Conservation (phyloP, 2,797 vertebrate genomes). For the Clarias fuscus region DNA sequence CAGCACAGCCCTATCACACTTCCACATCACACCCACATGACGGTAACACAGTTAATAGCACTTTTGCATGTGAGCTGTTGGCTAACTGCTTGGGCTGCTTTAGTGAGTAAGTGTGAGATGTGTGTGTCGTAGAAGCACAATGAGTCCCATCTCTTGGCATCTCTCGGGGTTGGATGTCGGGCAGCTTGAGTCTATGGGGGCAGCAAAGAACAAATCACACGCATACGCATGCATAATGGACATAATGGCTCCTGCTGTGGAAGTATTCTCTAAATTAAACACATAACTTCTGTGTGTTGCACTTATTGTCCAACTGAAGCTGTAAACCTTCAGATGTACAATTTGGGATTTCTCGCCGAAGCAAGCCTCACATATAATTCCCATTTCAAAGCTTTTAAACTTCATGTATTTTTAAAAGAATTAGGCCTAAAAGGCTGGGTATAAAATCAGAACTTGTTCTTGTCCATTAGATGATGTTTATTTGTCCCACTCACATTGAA, state of each 20-base stretch:
- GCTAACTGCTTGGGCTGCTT: slow-evolving; percentile 17
- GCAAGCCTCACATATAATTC: slow-evolving; percentile 34
- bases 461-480: slow-evolving; percentile 7
- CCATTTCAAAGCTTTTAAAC: slow-evolving; percentile 34
- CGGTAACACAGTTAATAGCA: slow-evolving; percentile 35
- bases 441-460: slow-evolving; percentile 17
- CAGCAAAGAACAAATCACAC: slow-evolving; percentile 34
- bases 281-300: slow-evolving; percentile 57
- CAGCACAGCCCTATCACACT: slow-evolving; percentile 31
- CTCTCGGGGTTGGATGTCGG: slow-evolving; percentile 9
- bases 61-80: slow-evolving; percentile 16
- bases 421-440: slow-evolving; percentile 1
- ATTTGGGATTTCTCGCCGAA: slow-evolving; percentile 27
- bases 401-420: slow-evolving; percentile 15
- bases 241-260: slow-evolving; percentile 51
- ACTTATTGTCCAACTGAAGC: slow-evolving; percentile 32
- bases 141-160: slow-evolving; percentile 12
- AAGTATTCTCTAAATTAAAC: slow-evolving; percentile 66
- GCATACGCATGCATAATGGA: slow-evolving; percentile 26
- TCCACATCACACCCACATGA: slow-evolving; percentile 41
- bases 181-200: slow-evolving; percentile 15
- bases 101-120: slow-evolving; percentile 29
- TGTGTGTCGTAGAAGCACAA: slow-evolving; percentile 9
- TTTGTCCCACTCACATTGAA: background rate
- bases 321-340: slow-evolving; percentile 36